These are phyloP conservation scores for Megalops cyprinoides DNA, from an alignment of 2,797 vertebrate species.

Conservation along the genomic window DNA sequence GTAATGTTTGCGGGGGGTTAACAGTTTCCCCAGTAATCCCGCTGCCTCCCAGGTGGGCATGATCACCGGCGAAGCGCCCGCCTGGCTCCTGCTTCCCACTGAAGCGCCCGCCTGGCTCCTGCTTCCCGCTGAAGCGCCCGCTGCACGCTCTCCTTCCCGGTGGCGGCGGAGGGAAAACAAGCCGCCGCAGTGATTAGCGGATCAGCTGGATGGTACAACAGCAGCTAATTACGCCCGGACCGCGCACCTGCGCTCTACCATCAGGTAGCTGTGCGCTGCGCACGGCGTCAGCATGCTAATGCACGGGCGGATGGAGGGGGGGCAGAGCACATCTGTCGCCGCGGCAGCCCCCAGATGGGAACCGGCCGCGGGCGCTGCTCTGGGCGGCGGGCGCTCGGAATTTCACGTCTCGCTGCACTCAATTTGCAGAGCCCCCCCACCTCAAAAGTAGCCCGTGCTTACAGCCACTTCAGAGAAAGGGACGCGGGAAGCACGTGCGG, in stretches of 20 bases:
- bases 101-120: conserved; percentile 8
- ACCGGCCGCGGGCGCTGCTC: conserved; percentile 19
- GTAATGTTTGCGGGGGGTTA: not conserved
- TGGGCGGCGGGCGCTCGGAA: not conserved
- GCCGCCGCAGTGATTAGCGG: conserved; percentile 76
- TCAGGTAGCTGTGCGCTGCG: not conserved
- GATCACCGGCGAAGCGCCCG: not conserved
- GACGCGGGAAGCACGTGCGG: not conserved
- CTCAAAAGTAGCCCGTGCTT: too few species aligned
- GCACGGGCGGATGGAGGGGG: not conserved
- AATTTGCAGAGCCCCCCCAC: conserved; percentile 7
- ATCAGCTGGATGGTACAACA: conserved; percentile 79
- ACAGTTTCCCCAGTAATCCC: not conserved
- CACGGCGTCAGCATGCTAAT: conserved; percentile 24
- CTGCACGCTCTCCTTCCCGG: conserved; percentile 67
- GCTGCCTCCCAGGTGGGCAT: not conserved
- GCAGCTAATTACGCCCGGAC: conserved; percentile 73
- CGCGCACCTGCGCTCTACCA: conserved; percentile 21
- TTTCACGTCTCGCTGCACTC: conserved; percentile 19
- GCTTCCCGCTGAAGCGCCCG: conserved; percentile 28
- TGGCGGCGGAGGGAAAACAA: conserved; percentile 74
- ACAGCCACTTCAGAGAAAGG: not conserved
- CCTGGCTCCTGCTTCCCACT: conserved; percentile 27
- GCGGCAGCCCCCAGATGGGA: conserved; percentile 43
- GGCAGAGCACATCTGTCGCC: conserved; percentile 43